Evolutionary conservation across 2,113 vertebrate genomes (phyloP).

Genomic region (Zosterops borbonicus): DNA sequence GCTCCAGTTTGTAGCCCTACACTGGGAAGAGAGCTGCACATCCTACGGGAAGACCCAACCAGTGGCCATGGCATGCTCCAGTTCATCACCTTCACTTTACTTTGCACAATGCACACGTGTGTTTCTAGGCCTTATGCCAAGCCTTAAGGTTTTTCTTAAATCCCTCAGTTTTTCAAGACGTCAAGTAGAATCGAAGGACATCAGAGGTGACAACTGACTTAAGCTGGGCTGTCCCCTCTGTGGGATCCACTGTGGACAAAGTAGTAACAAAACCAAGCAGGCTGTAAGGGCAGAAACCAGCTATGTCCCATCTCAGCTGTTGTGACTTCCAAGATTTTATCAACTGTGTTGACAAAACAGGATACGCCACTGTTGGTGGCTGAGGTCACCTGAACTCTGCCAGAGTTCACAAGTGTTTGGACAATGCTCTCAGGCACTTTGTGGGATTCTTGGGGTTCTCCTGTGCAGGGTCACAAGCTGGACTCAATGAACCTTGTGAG

Average conservation of each 20-base stretch:
- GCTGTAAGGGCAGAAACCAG: neutral
- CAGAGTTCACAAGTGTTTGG: neutral
- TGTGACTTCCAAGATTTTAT: neutral
- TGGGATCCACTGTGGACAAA: neutral
- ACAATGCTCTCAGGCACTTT: neutral
- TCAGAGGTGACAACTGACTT: neutral
- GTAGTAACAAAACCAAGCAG: neutral
- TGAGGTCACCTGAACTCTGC: neutral
- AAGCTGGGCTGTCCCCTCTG: neutral
- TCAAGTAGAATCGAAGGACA: neutral
- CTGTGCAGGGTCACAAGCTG: neutral
- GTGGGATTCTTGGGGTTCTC: neutral
- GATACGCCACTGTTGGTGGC: fast-evolving
- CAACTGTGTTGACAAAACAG: fast-evolving
- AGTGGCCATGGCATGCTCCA: neutral
- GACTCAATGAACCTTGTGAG: neutral
- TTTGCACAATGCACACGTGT: neutral
- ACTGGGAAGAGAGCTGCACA: neutral
- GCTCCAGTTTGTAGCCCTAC: neutral
- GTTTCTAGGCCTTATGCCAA: neutral
- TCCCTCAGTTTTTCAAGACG: neutral
- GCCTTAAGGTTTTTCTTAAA: neutral
- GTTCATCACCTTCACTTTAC: neutral
- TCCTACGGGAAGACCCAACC: fast-evolving
- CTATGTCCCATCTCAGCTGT: neutral